A percentile compares a stretch with the other conserved stretches of the same genome.
These are phyloP conservation scores for Latrodectus geometricus DNA, from an alignment of 1,140 invertebrate species.

Conservation along the genomic window DNA sequence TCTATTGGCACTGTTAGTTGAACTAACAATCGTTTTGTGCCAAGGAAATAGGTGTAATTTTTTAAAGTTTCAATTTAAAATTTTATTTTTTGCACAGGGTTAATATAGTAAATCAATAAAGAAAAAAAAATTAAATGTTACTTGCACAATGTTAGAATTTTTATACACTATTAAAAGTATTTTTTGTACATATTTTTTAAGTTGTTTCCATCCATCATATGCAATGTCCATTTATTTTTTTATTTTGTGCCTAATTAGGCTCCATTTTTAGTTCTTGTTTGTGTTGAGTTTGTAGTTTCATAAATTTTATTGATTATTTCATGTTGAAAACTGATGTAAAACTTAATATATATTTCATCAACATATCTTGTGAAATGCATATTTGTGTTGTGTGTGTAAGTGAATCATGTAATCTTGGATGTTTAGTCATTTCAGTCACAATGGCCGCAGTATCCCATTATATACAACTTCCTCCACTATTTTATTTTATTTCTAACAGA, in stretches of 20 bases:
- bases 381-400: conserved; percentile 48
- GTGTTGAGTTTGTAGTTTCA: conserved; percentile 28
- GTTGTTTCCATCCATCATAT: conserved; percentile 33
- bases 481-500: conserved; percentile 16
- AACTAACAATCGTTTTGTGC: conserved; percentile 9
- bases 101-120: conserved; percentile 9
- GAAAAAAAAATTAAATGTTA: conserved; percentile 32
- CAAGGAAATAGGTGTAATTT: conserved; percentile 11
- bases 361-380: conserved; percentile 56
- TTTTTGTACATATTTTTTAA: conserved; percentile 48
- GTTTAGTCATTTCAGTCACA: conserved; percentile 54
- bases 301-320: conserved; percentile 48
- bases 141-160: conserved; percentile 60
- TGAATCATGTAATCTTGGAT: conserved; percentile 43
- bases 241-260: conserved; percentile 43
- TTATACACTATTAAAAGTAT: conserved; percentile 58
- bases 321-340: conserved; percentile 54
- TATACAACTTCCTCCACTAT: conserved; percentile 11
- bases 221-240: conserved; percentile 36
- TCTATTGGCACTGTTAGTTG: conserved; percentile 20
- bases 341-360: conserved; percentile 50
- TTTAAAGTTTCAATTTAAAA: conserved; percentile 18
- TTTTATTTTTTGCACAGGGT: conserved; percentile 57
- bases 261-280: conserved; percentile 51
- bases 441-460: conserved; percentile 54